These are phyloP conservation scores for Tor tambroides DNA, from an alignment of 2,113 vertebrate species.

Conservation along the genomic window DNA sequence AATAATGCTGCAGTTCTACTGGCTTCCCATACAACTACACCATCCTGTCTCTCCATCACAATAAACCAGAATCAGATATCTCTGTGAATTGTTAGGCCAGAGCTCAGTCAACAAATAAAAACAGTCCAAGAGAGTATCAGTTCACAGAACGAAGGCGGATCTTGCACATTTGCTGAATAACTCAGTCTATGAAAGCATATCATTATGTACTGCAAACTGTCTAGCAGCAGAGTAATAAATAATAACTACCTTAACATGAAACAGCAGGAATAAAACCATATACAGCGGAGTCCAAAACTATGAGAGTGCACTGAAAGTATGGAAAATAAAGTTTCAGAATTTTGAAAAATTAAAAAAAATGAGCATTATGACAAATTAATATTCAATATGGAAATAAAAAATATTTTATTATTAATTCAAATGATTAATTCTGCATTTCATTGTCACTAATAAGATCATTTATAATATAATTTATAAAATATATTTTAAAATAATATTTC, in stretches of 20 bases:
- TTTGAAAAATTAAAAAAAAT: not conserved
- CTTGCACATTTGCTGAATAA: constrained; percentile 14
- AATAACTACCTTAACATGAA: constrained; percentile 3
- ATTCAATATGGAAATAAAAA: not conserved
- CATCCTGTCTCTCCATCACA: not conserved
- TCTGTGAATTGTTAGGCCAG: not conserved
- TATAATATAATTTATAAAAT: not conserved
- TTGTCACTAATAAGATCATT: not conserved
- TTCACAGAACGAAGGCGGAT: not conserved
- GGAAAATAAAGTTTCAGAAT: not conserved
- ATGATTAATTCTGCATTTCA: not conserved
- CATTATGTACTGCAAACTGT: not conserved
- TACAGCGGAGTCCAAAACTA: not conserved
- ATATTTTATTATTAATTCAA: not conserved
- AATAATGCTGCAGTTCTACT: not conserved
- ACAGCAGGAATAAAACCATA: not conserved
- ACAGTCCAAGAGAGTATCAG: not conserved
- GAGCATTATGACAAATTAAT: not conserved
- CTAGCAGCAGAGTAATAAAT: not conserved
- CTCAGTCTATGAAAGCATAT: constrained; percentile 8
- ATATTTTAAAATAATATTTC: not conserved
- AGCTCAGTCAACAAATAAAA: not conserved
- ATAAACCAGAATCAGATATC: not conserved
- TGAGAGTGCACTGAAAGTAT: not conserved
- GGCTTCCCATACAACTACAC: not conserved